Evolutionary conservation across 2,113 vertebrate genomes (phyloP).

Genomic region (Myiozetetes cayanensis): DNA sequence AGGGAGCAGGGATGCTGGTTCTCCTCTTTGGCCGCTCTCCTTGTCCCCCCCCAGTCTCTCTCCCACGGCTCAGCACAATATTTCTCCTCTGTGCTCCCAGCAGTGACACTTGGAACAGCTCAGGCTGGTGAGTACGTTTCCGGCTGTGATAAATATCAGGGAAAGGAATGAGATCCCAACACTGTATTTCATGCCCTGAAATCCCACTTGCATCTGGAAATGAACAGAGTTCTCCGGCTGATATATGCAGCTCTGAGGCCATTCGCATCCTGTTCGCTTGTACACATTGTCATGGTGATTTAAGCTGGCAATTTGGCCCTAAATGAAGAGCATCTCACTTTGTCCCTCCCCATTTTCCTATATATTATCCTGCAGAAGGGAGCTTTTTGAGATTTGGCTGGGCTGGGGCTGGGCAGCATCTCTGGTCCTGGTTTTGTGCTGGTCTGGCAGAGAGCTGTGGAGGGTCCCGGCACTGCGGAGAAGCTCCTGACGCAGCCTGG

Average conservation of each 20-base stretch:
- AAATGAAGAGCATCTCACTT: slow-evolving; percentile 36
- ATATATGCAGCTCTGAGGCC: slow-evolving; percentile 28
- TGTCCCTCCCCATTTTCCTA: slow-evolving; percentile 15
- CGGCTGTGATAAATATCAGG: slow-evolving; percentile 37
- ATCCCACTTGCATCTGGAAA: slow-evolving; percentile 13
- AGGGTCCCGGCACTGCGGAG: not conserved
- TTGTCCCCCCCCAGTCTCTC: not conserved
- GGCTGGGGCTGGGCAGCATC: not conserved
- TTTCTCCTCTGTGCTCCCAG: slow-evolving; percentile 41
- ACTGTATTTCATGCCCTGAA: slow-evolving; percentile 46
- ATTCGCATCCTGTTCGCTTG: slow-evolving; percentile 19
- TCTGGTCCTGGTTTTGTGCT: not conserved
- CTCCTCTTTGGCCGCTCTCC: not conserved
- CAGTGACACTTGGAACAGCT: slow-evolving; percentile 17
- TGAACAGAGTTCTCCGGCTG: not conserved
- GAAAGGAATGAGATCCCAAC: not conserved
- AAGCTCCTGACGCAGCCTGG: not conserved
- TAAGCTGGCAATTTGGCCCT: slow-evolving; percentile 44
- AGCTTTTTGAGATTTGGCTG: not conserved
- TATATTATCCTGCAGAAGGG: not conserved
- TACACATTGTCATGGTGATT: slow-evolving; percentile 53
- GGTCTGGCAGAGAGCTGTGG: not conserved
- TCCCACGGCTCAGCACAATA: slow-evolving; percentile 34
- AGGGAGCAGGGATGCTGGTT: not conserved
- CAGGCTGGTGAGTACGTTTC: not conserved